Evolutionary conservation across 2,113 vertebrate genomes (phyloP), one percentile per base, ranked within the genome.

Genomic region (Stercorarius parasiticus): DNA sequence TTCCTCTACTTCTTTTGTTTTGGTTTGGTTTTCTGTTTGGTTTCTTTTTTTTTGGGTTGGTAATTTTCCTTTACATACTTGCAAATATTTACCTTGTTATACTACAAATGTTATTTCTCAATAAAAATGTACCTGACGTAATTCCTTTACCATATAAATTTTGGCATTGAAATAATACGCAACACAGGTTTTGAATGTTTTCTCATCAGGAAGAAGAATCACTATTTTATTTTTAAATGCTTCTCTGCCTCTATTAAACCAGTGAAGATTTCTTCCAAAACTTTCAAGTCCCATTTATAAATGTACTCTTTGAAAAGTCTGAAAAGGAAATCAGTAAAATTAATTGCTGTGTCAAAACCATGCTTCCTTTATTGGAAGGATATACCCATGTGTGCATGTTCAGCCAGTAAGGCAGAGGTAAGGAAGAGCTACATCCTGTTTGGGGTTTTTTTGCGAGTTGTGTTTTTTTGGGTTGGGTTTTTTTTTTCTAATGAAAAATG

Each of bases 251-350:
- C 69, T 27, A 15, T 50, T 53, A 82, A 85, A 90, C 15, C 38
- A 53, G 29, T 38, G 17, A 82, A 59, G 73, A 76, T 9, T 69
- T 72, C 94, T 82, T 62, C 67, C 67, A 92, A 58, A 16, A 45
- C 45, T 76, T 81, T n/a, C 30, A 86, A 56, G 36, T 42, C 32
- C 34, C 17, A 59, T 78, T 92, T 95, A 58, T 65, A 91, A 88
- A 89, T 22, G 53, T 15, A 88, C 18, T 26, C 10, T 32, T 50
- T 6, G 5, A 38, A 91, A 80, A 86, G 82, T 9, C 38, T 19
- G 17, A 61, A 91, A 90, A 82, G 83, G 80, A 93, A 95, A 78
- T 55, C 14, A 45, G 69, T 52, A 92, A 65, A 94, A 89, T 76
- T 70, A 90, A 93, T 9, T 79, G 66, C 40, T 56, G 11, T 82